Evolutionary conservation across 2,797 vertebrate species (phyloP).

Genomic region (Buphagus erythrorhynchus): DNA sequence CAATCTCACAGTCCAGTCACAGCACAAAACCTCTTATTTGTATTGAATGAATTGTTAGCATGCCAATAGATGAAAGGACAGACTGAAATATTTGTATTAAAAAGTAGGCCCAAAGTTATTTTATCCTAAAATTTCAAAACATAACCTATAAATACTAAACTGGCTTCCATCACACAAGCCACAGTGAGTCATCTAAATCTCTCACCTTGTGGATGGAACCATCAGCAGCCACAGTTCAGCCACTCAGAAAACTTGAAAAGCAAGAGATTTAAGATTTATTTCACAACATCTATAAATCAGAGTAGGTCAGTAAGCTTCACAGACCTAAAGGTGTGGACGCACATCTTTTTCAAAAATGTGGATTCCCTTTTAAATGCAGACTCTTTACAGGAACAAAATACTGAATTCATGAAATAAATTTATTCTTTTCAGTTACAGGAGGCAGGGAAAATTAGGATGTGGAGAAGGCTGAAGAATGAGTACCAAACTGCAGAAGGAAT

Average conservation of each 20-base stretch:
- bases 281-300: neutral
- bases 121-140: neutral
- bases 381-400: neutral
- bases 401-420: neutral
- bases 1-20: neutral
- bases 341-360: neutral
- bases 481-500: neutral
- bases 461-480: neutral
- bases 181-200: neutral
- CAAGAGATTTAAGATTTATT: conserved; percentile 4
- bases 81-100: neutral
- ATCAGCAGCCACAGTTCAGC: neutral
- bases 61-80: neutral
- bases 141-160: conserved; percentile 22
- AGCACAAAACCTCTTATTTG: neutral
- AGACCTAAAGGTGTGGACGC: neutral
- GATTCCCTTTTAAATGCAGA: neutral
- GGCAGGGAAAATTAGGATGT: neutral
- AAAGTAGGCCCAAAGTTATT: neutral
- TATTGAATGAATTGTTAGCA: neutral
- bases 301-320: neutral
- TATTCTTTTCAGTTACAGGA: neutral
- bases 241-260: neutral
- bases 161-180: neutral
- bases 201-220: neutral